Evolutionary conservation across 2,888 invertebrate species (phyloP).

Genomic region (Hipparchia semele): DNA sequence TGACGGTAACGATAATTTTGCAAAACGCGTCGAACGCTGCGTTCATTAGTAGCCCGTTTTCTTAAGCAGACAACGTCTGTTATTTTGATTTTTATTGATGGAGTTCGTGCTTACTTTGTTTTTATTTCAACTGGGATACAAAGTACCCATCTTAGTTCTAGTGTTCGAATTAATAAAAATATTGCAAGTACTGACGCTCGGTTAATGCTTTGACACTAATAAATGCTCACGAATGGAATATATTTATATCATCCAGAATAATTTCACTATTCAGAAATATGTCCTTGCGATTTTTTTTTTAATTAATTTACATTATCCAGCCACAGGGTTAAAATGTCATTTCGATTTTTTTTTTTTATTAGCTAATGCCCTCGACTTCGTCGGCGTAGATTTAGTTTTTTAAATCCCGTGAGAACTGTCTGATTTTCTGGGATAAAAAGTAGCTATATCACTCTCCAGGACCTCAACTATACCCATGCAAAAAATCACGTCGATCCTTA

Average conservation of each 20-base stretch:
- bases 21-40: slow-evolving; percentile 42
- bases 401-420: too few relatives aligned
- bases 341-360: too few relatives aligned
- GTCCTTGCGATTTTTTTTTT: too few relatives aligned
- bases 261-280: background rate
- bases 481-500: too few relatives aligned
- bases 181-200: background rate
- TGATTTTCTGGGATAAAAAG: too few relatives aligned
- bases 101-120: slow-evolving; percentile 16
- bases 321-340: too few relatives aligned
- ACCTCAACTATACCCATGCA: too few relatives aligned
- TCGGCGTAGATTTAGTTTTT: too few relatives aligned
- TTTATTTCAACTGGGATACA: slow-evolving; percentile 16
- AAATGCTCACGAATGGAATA: background rate
- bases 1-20: slow-evolving; percentile 38
- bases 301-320: too few relatives aligned
- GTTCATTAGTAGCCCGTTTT: slow-evolving; percentile 68
- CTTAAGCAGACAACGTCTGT: slow-evolving; percentile 64
- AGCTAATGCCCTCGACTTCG: too few relatives aligned
- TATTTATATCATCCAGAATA: background rate
- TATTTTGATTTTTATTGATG: slow-evolving; percentile 58
- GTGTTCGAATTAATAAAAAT: slow-evolving; percentile 7
- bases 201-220: slow-evolving; percentile 2
- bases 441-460: too few relatives aligned
- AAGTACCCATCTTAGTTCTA: slow-evolving; percentile 20